Conservation (phyloP, 1,140 invertebrate species). For the Anthonomus grandis region DNA sequence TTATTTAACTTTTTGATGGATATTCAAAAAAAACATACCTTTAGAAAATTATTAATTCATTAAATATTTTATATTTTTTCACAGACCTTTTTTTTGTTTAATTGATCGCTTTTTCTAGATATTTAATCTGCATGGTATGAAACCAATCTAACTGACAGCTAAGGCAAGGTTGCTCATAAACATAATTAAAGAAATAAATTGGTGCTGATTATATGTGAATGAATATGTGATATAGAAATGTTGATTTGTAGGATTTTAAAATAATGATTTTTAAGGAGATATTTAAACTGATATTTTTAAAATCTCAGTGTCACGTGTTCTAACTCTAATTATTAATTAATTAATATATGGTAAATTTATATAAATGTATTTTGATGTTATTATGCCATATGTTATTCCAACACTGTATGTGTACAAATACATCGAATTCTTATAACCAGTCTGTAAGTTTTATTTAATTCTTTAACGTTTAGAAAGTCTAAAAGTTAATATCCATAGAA, state of each 20-base stretch:
- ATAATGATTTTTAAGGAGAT: constrained; percentile 27
- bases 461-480: too few species aligned
- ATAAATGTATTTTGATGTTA: constrained; percentile 33
- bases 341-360: constrained; percentile 22
- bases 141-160: too few species aligned
- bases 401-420: constrained; percentile 31
- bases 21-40: too few species aligned
- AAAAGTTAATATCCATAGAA: too few species aligned
- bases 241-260: constrained; percentile 34
- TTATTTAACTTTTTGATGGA: too few species aligned
- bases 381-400: constrained; percentile 25
- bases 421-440: constrained; percentile 29
- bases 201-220: constrained; percentile 35
- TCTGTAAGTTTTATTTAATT: constrained; percentile 10
- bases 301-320: constrained; percentile 27
- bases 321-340: constrained; percentile 15
- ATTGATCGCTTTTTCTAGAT: too few species aligned
- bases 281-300: constrained; percentile 32
- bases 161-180: constrained; percentile 31
- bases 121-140: too few species aligned
- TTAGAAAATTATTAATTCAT: too few species aligned
- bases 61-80: too few species aligned
- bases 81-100: too few species aligned
- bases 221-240: constrained; percentile 38
- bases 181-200: constrained; percentile 29